phyloP scores from a whole-genome alignment of 2,113 vertebrate genomes.

The Chaetodon trifascialis region DNA sequence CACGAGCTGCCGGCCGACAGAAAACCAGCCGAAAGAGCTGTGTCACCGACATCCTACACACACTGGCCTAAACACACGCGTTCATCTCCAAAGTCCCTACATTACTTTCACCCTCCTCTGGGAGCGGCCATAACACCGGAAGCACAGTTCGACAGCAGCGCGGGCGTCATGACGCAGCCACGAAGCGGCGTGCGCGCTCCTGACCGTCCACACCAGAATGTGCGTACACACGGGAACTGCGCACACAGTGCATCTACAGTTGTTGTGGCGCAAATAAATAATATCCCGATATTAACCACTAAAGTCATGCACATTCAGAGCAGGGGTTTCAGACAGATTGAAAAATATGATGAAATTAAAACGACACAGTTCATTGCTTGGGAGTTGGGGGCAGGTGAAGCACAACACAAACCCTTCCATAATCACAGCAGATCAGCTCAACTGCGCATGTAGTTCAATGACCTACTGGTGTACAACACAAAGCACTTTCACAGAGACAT shows the following conservation, averaged over 20 bases:
- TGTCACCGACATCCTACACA: slow-evolving; percentile 62
- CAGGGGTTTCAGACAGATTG: background rate
- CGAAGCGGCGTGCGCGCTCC: slow-evolving; percentile 57
- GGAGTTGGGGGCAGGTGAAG: background rate
- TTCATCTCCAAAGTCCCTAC: background rate
- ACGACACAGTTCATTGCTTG: background rate
- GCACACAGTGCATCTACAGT: background rate
- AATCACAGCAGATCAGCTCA: background rate
- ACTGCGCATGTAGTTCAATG: background rate
- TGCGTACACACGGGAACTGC: slow-evolving; percentile 8
- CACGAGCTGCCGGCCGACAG: slow-evolving; percentile 43
- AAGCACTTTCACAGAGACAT: background rate
- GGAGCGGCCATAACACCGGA: slow-evolving; percentile 83
- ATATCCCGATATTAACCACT: background rate
- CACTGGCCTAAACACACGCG: background rate
- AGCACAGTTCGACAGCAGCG: slow-evolving; percentile 22
- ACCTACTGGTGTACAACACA: background rate
- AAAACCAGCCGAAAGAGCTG: slow-evolving; percentile 53
- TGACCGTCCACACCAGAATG: background rate
- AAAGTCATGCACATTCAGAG: background rate
- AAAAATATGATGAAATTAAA: background rate
- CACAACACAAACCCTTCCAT: background rate
- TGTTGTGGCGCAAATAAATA: background rate
- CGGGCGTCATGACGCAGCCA: slow-evolving; percentile 35
- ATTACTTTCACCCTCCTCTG: slow-evolving; percentile 44